Base-by-base conservation (phyloP, 1,140 invertebrate species). In the Nixonia krombeini region DNA sequence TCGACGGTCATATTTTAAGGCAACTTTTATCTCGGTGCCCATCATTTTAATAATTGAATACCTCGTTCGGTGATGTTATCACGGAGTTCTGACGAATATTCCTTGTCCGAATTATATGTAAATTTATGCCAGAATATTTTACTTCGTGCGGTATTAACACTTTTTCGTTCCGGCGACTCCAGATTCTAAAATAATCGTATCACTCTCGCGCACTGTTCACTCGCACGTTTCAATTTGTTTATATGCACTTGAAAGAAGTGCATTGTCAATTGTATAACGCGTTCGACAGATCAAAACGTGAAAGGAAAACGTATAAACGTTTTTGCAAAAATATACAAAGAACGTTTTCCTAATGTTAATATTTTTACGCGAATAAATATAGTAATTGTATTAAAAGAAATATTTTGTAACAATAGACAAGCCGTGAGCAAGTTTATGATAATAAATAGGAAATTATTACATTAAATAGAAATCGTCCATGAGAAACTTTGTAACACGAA, bases 11-110 rank as follows among this genome's bases (percentile, higher is more conserved):
- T 62, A 68, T 62, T 63, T 62, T 63, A 63, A 52, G 53, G 58
- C 58, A 68, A 62, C 58, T 70, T 70, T 61, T 35, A 61, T 70
- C 41, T 61, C 59, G 33, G 49, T 44, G 67, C 57, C 61, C 61
- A 61, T 70, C 67, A 70, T 70, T 70, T 70, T 70, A 55, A 70
- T 70, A 70, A 70, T 70, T 70, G 67, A 70, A 70, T 70, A 65
- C 53, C 56, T 41, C 61, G 57, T 62, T 51, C 61, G 53, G 51
- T 58, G 57, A 65, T 65, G 57, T 62, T 70, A 70, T 70, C 56
- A 53, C 58, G 23, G 51, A 65, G 40, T 65, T 70, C 67, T 70
- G 65, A 70, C 67, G 67, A 65, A 70, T 65, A 65, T 70, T 70
- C 53, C 67, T 57, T 51, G 45, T 51, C 57, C 25, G 49, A 65